Evolutionary conservation across 2,888 invertebrate species (phyloP), one percentile per base, ranked within the genome.

Genomic region (Arrhopalites spinosus): DNA sequence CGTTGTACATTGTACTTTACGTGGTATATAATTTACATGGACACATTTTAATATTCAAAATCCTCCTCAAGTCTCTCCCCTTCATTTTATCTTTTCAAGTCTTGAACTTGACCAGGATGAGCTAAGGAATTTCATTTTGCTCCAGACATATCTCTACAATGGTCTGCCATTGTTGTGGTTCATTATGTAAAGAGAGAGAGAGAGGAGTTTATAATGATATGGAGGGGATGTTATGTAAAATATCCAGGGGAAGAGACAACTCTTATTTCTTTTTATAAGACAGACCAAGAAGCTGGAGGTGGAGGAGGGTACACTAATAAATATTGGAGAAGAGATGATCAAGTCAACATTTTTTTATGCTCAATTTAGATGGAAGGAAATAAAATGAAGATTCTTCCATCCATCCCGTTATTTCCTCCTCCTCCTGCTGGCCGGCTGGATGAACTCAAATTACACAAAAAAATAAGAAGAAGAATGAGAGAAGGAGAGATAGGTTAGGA

Each of bases 101-200:
- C 73, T 73, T 73, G 73, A 73, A 73, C 73, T 73, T 73, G 73
- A 67, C 73, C 73, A 67, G 63, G n/a, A 29, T 29, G 27, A 29
- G 27, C 25, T 50, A 5, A 8, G 50, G 11, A 11, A 11, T 7
- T 7, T 36, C 11, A 7, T 3, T 36, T 36, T 3, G 36, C 36
- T 36, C 36, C n/a, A 13, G 15, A 17, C 15, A 5, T 50, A 2
- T 50, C 15, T 50, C 15, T 50, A 5, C 15, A 50, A 13, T 50
- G 17, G 15, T 45, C 8, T 45, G 15, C 45, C 15, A 11, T 50
- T n/a, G 50, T 15, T 5, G 17, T 50, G 50, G 43, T 36, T 43
- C 15, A 67, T 29, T 25, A n/a, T 27, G 69, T 15, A 53, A 29
- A 27, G 17, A 17, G 47, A 67, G 47, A 43, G 30, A 67, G 45